Base-by-base conservation (phyloP, 2,888 invertebrate species). In the Anoplius nigerrimus region DNA sequence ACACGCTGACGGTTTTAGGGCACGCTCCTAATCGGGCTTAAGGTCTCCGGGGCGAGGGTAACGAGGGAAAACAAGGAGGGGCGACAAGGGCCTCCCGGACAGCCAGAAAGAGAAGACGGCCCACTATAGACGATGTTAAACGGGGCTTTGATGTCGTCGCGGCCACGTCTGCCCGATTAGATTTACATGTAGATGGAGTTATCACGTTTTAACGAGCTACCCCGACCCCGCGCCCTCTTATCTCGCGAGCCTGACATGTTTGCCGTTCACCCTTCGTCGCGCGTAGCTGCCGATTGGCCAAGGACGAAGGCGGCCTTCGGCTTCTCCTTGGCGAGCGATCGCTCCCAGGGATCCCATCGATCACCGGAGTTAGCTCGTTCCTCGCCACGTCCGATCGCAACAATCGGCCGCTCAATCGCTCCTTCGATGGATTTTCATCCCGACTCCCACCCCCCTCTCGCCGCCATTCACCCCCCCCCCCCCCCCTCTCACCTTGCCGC, bases 171-270 rank as follows among this genome's bases (percentile, higher is more conserved):
- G 66, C 78, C 69, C 82, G 81, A 85, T 86, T 83, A 84, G 82
- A 86, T 86, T 86, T 84, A 85, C 85, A 86, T 84, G 82, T 78
- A 84, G 84, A 84, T 83, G 74, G 81, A 84, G 83, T 83, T 84
- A 84, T 86, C 84, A 80, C 81, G 79, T 84, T 84, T 85, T 86
- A 86, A 86, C 82, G 82, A 86, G 82, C 72, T 80, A 78, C 73
- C 24, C 58, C 11, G 54, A 63, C 64, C 48, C 21, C 64, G 60
- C 24, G 11, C 42, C 20, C 27, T 51, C 34, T 69, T 71, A 71
- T 71, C 67, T 52, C 53, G n/a, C 18, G 34, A 15, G 24, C 24
- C 42, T 62, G 71, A 65, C 72, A 58, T 62, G 70, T 70, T 71
- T 69, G 60, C 58, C 69, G 54, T 66, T 65, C 59, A n/a, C n/a